A percentile compares a stretch with the other conserved stretches of the same genome.
These are phyloP conservation scores for Polia nebulosa DNA, from an alignment of 2,888 invertebrate genomes.

Conservation along the genomic window DNA sequence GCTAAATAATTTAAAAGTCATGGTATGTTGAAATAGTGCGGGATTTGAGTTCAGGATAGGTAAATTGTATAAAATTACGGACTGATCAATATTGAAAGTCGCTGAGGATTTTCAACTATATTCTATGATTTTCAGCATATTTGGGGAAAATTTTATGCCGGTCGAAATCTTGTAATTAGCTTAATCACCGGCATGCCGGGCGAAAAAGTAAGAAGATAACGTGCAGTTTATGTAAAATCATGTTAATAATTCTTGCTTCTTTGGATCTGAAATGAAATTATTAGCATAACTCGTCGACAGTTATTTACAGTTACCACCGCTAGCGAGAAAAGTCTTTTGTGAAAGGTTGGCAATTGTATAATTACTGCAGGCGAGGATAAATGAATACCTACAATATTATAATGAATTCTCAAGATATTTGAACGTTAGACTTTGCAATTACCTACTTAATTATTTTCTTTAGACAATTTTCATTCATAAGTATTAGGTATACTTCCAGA, in stretches of 20 bases:
- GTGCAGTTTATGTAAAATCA: background rate
- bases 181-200: background rate
- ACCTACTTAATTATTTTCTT: slow-evolving; percentile 10
- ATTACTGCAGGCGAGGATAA: slow-evolving; percentile 37
- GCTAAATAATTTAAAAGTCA: background rate
- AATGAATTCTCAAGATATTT: slow-evolving; percentile 20
- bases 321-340: slow-evolving; percentile 25
- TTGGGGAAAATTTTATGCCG: background rate
- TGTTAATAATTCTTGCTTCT: background rate
- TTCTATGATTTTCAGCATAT: background rate
- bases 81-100: background rate
- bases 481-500: no score
- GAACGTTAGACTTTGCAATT: slow-evolving; percentile 1
- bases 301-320: slow-evolving; percentile 29
- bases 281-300: background rate
- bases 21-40: background rate
- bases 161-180: background rate
- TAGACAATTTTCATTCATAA: slow-evolving; percentile 21
- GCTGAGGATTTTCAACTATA: background rate
- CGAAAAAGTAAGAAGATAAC: background rate
- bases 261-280: background rate
- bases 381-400: slow-evolving; percentile 10
- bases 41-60: background rate
- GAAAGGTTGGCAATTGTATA: slow-evolving; percentile 37
- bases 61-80: background rate